Conservation (phyloP, 1,140 invertebrate genomes). For the Hermatobates lingyangjiaoensis region DNA sequence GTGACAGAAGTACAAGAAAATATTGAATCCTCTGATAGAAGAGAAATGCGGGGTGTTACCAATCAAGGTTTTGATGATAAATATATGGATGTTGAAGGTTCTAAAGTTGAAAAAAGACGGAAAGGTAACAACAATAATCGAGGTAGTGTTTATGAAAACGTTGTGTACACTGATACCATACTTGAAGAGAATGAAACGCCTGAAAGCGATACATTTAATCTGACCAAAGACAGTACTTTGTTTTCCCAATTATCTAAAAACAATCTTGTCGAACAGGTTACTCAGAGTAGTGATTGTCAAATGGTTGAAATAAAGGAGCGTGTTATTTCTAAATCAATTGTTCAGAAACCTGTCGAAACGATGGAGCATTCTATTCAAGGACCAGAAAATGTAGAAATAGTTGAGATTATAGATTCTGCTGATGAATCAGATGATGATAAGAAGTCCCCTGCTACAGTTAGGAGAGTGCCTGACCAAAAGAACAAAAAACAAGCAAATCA, state of each 20-base stretch:
- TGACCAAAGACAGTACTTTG: conserved; percentile 43
- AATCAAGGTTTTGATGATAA: conserved; percentile 26
- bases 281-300: conserved; percentile 21
- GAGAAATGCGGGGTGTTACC: conserved; percentile 22
- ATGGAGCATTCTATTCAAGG: conserved; percentile 25
- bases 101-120: background rate
- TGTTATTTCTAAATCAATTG: conserved; percentile 31
- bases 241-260: conserved; percentile 47
- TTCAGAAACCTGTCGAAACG: conserved; percentile 25
- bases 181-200: conserved; percentile 17
- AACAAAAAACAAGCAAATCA: conserved; percentile 14
- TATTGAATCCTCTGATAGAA: background rate
- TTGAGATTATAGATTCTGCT: conserved; percentile 33
- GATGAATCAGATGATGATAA: conserved; percentile 34
- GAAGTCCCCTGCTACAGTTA: conserved; percentile 17
- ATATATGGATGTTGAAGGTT: conserved; percentile 1
- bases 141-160: conserved; percentile 18
- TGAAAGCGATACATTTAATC: conserved; percentile 29
- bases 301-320: conserved; percentile 36
- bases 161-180: conserved; percentile 14
- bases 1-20: conserved; percentile 12
- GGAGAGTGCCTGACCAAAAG: conserved; percentile 14
- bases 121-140: conserved; percentile 7
- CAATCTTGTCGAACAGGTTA: conserved; percentile 21
- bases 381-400: conserved; percentile 29